Evolutionary conservation across 2,113 vertebrate species (phyloP).

Genomic region (Furnarius figulus): DNA sequence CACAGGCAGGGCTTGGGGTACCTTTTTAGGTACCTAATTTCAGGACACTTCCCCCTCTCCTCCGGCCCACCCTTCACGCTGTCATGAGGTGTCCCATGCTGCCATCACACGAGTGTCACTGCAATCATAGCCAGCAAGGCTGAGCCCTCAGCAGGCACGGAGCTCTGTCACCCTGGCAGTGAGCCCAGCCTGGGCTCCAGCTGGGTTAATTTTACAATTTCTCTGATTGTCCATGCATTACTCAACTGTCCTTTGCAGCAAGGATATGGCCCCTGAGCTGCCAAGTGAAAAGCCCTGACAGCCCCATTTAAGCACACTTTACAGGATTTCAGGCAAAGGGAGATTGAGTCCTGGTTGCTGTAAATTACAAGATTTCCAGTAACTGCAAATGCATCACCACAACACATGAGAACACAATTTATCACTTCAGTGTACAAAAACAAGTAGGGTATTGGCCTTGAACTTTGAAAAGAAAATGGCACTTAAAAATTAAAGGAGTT

Average conservation of each 20-base stretch:
- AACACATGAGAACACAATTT: neutral
- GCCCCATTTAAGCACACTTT: neutral
- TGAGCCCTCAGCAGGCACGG: neutral
- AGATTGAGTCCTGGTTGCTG: neutral
- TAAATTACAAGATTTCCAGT: constrained; percentile 26
- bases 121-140: accelerated
- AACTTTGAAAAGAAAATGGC: neutral
- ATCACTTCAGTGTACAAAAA: constrained; percentile 5
- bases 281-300: constrained; percentile 2
- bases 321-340: neutral
- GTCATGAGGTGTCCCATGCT: neutral
- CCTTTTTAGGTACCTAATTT: neutral
- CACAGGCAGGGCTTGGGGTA: neutral
- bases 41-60: neutral
- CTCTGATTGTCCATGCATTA: neutral
- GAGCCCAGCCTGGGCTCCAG: neutral
- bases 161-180: neutral
- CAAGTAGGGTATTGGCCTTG: neutral
- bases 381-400: neutral
- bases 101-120: accelerated
- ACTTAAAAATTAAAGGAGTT: neutral
- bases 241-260: neutral
- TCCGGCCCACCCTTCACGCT: neutral
- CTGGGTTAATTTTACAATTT: neutral
- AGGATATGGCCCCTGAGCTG: neutral